Evolutionary conservation across 2,797 vertebrate species (phyloP).

Genomic region (Ispidina lecontei): DNA sequence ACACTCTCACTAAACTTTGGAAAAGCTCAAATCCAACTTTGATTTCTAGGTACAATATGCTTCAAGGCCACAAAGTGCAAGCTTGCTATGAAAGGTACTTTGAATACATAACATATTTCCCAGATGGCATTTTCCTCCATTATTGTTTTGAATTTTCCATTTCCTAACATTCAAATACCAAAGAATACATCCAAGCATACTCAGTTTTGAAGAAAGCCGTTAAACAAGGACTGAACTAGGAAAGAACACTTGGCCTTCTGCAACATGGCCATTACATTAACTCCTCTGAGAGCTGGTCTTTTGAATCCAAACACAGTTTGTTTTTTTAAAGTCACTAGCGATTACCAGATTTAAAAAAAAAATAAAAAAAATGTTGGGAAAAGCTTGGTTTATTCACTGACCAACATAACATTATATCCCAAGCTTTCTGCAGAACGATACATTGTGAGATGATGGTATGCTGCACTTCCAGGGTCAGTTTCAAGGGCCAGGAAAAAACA

Average conservation of each 20-base stretch:
- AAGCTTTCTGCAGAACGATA: neutral
- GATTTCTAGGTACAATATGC: conserved; percentile 10
- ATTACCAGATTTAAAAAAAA: conserved; percentile 21
- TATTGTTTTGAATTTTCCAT: conserved; percentile 72
- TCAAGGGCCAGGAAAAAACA: conserved; percentile 2
- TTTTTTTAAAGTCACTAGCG: conserved; percentile 54
- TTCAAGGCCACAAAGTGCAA: conserved; percentile 39
- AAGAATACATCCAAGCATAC: conserved; percentile 53
- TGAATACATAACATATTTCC: conserved; percentile 60
- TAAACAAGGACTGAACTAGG: conserved; percentile 57
- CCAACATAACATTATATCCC: conserved; percentile 14
- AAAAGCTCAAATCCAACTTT: conserved; percentile 41
- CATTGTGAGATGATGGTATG: neutral
- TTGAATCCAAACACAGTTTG: conserved; percentile 60
- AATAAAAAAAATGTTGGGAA: conserved; percentile 60
- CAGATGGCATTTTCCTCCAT: conserved; percentile 60
- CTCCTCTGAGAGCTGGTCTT: conserved; percentile 71
- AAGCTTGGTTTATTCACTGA: conserved; percentile 48
- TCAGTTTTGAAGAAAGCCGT: conserved; percentile 51
- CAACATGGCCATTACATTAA: conserved; percentile 42
- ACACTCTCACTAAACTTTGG: conserved; percentile 19
- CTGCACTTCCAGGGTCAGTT: neutral
- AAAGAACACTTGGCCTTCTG: conserved; percentile 57
- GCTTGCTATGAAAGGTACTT: conserved; percentile 52
- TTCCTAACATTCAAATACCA: conserved; percentile 72